These are phyloP conservation scores for Drosophila tristis DNA, from an alignment of 1,140 invertebrate species.

Conservation along the genomic window DNA sequence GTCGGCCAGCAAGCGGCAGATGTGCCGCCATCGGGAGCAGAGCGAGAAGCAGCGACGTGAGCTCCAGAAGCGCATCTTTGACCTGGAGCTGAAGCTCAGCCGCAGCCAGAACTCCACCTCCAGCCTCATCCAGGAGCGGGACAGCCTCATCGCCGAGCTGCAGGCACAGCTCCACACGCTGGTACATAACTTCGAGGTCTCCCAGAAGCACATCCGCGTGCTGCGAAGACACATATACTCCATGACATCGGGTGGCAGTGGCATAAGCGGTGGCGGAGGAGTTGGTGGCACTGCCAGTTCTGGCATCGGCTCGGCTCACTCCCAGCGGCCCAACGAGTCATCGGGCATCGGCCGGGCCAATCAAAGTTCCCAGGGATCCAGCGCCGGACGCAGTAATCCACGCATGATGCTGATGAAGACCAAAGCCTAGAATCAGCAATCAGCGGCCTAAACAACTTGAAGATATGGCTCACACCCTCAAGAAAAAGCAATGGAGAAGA, in stretches of 20 bases:
- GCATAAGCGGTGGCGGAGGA: background rate
- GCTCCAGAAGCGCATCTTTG: constrained; percentile 74
- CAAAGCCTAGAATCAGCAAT: constrained; percentile 16
- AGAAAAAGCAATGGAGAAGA: background rate
- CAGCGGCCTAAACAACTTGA: constrained; percentile 52
- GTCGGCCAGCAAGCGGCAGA: constrained; percentile 57
- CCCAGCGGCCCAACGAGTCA: constrained; percentile 17
- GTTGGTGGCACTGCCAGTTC: background rate
- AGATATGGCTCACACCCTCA: constrained; percentile 22
- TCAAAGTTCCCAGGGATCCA: constrained; percentile 10
- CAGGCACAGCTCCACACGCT: constrained; percentile 76
- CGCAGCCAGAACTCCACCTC: constrained; percentile 77
- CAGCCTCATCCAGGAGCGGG: constrained; percentile 72
- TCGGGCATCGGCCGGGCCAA: constrained; percentile 18
- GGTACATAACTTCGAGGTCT: constrained; percentile 81
- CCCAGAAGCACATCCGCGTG: constrained; percentile 79
- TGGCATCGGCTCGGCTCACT: constrained; percentile 12
- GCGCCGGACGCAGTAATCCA: constrained; percentile 20
- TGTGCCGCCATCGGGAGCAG: constrained; percentile 72
- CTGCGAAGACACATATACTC: constrained; percentile 75
- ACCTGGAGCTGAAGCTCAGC: constrained; percentile 72
- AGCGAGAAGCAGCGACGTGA: constrained; percentile 75
- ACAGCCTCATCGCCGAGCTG: constrained; percentile 75
- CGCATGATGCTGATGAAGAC: constrained; percentile 39
- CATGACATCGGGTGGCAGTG: constrained; percentile 53